These are phyloP conservation scores for Tenthredo distinguenda DNA, from an alignment of 2,888 invertebrate species.

Conservation along the genomic window DNA sequence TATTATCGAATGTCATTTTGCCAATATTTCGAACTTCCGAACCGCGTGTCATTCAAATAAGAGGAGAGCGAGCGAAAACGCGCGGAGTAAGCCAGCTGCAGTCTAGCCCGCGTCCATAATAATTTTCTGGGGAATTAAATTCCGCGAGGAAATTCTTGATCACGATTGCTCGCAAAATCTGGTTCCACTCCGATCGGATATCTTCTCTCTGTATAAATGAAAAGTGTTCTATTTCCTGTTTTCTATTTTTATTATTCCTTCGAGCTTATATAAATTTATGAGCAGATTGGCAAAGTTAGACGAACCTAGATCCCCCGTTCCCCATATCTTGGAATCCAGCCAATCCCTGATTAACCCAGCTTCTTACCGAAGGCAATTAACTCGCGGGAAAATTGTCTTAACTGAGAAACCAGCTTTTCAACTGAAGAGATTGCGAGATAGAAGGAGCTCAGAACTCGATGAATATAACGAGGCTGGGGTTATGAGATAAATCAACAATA, in stretches of 20 bases:
- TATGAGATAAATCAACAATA: constrained; percentile 8
- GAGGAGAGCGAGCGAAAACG: background rate
- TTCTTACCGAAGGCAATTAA: constrained; percentile 44
- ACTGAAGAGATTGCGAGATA: constrained; percentile 12
- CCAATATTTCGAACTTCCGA: constrained; percentile 35
- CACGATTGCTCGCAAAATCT: background rate
- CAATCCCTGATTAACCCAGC: constrained; percentile 39
- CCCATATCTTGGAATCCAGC: constrained; percentile 15
- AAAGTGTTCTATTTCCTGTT: background rate
- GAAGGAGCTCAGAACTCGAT: constrained; percentile 40
- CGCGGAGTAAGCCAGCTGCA: background rate
- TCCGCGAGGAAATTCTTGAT: background rate
- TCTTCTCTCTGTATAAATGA: background rate
- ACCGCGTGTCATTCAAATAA: constrained; percentile 5
- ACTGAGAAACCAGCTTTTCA: constrained; percentile 8
- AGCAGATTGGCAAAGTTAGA: constrained; percentile 15
- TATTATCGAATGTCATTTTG: constrained; percentile 50
- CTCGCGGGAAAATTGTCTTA: constrained; percentile 34
- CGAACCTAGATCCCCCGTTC: background rate
- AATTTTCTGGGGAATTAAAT: background rate
- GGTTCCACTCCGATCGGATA: background rate
- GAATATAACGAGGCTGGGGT: constrained; percentile 6
- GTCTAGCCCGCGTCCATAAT: background rate
- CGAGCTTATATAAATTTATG: background rate
- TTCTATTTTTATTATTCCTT: background rate